These are phyloP conservation scores for Macrotrachela quadricornifera DNA, from an alignment of 1,140 invertebrate species.

Conservation along the genomic window DNA sequence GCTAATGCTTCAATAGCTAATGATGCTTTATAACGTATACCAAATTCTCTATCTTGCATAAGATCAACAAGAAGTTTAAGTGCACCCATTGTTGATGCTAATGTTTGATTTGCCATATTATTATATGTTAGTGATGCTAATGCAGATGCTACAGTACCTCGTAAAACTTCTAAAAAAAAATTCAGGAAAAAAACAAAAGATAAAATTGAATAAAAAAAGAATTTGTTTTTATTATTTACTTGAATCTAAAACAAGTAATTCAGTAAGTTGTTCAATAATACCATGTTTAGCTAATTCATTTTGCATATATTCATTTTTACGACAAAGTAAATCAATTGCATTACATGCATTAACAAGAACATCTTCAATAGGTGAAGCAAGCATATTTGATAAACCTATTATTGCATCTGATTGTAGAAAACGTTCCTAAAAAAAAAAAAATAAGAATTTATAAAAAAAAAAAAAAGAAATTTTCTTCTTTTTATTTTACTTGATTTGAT, in stretches of 20 bases:
- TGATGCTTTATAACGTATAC: conserved; percentile 25
- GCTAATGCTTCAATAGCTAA: conserved; percentile 26
- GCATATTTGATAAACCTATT: conserved; percentile 9
- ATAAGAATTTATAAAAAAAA: too few relatives aligned
- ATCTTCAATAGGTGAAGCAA: conserved; percentile 26
- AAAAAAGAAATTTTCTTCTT: too few relatives aligned
- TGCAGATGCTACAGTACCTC: conserved; percentile 1
- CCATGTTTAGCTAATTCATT: background rate
- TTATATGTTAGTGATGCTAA: conserved; percentile 10
- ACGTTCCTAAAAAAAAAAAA: background rate
- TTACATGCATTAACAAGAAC: conserved; percentile 28
- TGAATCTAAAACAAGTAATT: conserved; percentile 5
- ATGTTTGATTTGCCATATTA: conserved; percentile 20
- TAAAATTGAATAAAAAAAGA: background rate
- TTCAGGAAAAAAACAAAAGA: background rate
- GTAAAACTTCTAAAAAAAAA: conserved; percentile 2
- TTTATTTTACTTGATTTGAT: conserved; percentile 20
- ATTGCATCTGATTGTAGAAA: conserved; percentile 1
- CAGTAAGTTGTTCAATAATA: background rate
- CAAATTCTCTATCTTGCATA: conserved; percentile 21
- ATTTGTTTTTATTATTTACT: background rate
- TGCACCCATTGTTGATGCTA: conserved; percentile 17
- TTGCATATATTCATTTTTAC: conserved; percentile 1
- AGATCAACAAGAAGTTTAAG: conserved; percentile 24
- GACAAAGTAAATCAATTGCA: conserved; percentile 17